A percentile compares a stretch with the other conserved stretches of the same genome.
phyloP scores from a whole-genome alignment of 2,888 invertebrate genomes.

The Xestobium rufovillosum region DNA sequence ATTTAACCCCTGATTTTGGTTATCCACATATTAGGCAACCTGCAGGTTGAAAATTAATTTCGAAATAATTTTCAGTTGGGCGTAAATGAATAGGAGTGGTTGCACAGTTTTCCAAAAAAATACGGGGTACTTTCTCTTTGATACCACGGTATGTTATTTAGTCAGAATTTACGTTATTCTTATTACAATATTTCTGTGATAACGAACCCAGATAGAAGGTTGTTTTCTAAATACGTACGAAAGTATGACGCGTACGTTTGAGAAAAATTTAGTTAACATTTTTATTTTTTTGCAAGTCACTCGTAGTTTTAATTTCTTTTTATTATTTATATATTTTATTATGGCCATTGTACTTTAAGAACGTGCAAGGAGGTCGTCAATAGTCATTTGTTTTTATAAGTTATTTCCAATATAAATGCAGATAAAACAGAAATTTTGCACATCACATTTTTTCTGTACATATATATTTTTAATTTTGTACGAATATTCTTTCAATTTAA shows the following conservation, averaged over 20 bases:
- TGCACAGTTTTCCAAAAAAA: too few relatives aligned
- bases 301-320: not conserved
- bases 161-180: slow-evolving; percentile 17
- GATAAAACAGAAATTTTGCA: slow-evolving; percentile 10
- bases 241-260: not conserved
- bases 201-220: slow-evolving; percentile 31
- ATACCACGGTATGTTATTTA: too few relatives aligned
- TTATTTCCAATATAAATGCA: slow-evolving; percentile 19
- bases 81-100: too few relatives aligned
- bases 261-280: slow-evolving; percentile 23
- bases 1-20: too few relatives aligned
- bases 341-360: not conserved
- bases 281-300: slow-evolving; percentile 26
- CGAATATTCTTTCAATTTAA: slow-evolving; percentile 25
- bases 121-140: too few relatives aligned
- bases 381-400: slow-evolving; percentile 22
- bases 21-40: too few relatives aligned
- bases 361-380: slow-evolving; percentile 19
- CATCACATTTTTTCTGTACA: slow-evolving; percentile 28
- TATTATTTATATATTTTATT: slow-evolving; percentile 1
- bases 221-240: slow-evolving; percentile 20
- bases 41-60: too few relatives aligned
- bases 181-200: slow-evolving; percentile 35
- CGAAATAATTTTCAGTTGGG: too few relatives aligned
- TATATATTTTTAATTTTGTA: slow-evolving; percentile 31